phyloP scores from a whole-genome alignment of 2,888 invertebrate species.

The Caenorhabditis macrosperma region DNA sequence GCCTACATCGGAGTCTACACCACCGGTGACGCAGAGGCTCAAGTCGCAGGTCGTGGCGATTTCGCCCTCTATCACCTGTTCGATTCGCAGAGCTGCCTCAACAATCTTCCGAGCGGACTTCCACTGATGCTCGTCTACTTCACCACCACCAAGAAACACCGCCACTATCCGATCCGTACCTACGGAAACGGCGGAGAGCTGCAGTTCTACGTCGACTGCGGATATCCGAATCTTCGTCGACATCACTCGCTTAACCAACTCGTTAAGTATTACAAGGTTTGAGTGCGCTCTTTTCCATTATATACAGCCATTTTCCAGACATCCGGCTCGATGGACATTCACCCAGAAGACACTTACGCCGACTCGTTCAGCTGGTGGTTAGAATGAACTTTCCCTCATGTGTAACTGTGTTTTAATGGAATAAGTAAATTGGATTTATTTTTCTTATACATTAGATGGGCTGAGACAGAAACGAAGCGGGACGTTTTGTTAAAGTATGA shows the following conservation, averaged over 20 bases:
- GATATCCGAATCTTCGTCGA: conserved; percentile 31
- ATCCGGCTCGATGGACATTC: conserved; percentile 12
- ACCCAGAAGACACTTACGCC: conserved; percentile 13
- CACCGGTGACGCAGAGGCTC: conserved; percentile 6
- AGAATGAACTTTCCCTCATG: conserved; percentile 13
- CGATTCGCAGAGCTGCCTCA: not conserved
- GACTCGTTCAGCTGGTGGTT: conserved; percentile 38
- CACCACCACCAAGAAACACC: conserved; percentile 43
- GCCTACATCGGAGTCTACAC: conserved; percentile 19
- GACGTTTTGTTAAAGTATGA: no score
- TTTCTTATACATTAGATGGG: no score
- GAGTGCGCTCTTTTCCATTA: not conserved
- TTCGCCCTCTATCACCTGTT: conserved; percentile 32
- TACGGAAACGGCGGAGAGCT: not conserved
- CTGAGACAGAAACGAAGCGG: no score
- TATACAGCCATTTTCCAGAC: not conserved
- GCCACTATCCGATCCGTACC: conserved; percentile 32
- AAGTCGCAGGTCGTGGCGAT: conserved; percentile 21
- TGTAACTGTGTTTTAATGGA: no score
- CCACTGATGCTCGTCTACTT: conserved; percentile 43
- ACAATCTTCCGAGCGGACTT: conserved; percentile 8
- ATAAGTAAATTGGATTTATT: no score
- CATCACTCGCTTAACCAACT: conserved; percentile 33
- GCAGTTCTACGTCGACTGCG: conserved; percentile 33
- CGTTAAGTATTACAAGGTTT: conserved; percentile 34